Evolutionary conservation across 2,113 vertebrate species (phyloP), one percentile per base, ranked within the genome.

Genomic region (Rostratula benghalensis): DNA sequence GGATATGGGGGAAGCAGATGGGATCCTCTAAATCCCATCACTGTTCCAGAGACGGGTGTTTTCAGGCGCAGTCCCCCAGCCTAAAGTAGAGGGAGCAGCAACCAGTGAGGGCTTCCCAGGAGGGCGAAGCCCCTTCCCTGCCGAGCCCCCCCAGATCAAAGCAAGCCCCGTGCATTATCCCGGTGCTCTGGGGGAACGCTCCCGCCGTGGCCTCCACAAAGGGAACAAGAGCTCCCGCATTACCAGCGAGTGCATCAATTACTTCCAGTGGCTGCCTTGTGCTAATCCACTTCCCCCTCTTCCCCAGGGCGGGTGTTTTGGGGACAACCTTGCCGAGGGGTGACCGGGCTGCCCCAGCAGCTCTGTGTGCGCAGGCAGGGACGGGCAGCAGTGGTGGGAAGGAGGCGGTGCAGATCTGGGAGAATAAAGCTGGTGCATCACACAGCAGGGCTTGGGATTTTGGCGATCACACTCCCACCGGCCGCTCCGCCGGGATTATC

Each of bases 201-300:
- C 96, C 93, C 25, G 57, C 95, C 78, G 78, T 0, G 84, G 81
- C 31, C 0, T 70, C 74, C 73, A 96, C 95, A 96, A 97, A 91
- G 93, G 78, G 96, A 96, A 96, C 96, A 96, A 96, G 97, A 87
- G 96, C 74, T 97, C 87, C 89, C 73, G 93, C 93, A 91, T 95
- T 57, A 79, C 70, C 68, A 95, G 86, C 64, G 33, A 93, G 90
- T 81, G 90, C 94, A 96, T 92, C 92, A 94, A 95, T 97, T 97
- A 97, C 95, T 97, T 97, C 94, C 95, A 97, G 96, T 95, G 95
- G 86, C 92, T 96, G 95, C 95, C 53, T 63, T 54, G 56, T 59
- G 59, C 69, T 97, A 97, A 97, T 97, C 95, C 45, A 20, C 83
- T 92, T 86, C 83, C 88, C 83, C 63, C 41, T 37, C 56, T 76